Evolutionary conservation across 2,888 invertebrate species (phyloP).

Genomic region (Drosophila longiperda): DNA sequence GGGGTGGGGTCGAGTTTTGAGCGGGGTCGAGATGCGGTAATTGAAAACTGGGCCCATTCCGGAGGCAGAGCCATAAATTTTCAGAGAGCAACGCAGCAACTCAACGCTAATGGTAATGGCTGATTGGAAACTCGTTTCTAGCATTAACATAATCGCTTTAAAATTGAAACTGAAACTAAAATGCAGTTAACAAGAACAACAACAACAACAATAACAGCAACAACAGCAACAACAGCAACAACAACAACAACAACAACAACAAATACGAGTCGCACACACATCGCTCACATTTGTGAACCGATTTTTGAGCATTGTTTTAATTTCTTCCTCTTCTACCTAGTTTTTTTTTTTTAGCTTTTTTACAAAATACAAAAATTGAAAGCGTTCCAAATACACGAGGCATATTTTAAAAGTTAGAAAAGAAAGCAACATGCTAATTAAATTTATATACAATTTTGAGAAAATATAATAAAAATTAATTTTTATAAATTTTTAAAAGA

Average conservation of each 20-base stretch:
- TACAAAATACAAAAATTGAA: constrained; percentile 36
- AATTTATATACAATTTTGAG: neutral
- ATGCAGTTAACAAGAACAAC: constrained; percentile 72
- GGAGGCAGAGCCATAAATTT: constrained; percentile 65
- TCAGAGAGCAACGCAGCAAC: constrained; percentile 49
- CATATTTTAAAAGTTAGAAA: neutral
- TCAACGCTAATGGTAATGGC: constrained; percentile 68
- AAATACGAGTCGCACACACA: constrained; percentile 19
- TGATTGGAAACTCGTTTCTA: constrained; percentile 76
- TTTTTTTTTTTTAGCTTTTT: constrained; percentile 8
- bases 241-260: constrained; percentile 20
- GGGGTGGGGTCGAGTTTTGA: constrained; percentile 13
- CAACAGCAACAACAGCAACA: constrained; percentile 3
- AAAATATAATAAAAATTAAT: neutral
- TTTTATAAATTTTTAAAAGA: neutral
- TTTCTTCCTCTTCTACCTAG: constrained; percentile 15
- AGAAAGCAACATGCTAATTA: too few relatives aligned
- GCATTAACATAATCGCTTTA: constrained; percentile 80
- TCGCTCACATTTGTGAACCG: constrained; percentile 51
- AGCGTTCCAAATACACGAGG: constrained; percentile 16
- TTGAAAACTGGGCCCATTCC: constrained; percentile 68
- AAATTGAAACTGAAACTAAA: constrained; percentile 77
- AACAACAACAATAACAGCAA: constrained; percentile 45
- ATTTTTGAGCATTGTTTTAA: constrained; percentile 46
- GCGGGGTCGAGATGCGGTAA: constrained; percentile 67